These are phyloP conservation scores for Leptatherina wallacei DNA, from an alignment of 2,797 vertebrate genomes.

Conservation along the genomic window DNA sequence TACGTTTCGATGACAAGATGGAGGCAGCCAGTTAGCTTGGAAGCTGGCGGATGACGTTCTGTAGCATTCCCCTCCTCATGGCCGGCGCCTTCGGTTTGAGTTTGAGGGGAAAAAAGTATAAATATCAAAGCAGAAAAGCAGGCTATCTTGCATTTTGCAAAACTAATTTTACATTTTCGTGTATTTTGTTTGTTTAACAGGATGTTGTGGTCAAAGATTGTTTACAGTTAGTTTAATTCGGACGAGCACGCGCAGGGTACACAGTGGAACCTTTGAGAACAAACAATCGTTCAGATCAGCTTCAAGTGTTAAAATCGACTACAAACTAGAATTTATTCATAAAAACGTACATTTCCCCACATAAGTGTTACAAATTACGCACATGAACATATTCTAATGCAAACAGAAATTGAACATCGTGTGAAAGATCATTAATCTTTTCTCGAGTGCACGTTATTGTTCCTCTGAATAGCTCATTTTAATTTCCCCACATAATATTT, in stretches of 20 bases:
- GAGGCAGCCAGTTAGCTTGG: constrained; percentile 83
- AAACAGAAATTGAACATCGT: background rate
- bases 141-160: accelerated
- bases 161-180: accelerated
- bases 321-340: background rate
- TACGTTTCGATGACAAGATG: constrained; percentile 83
- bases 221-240: constrained; percentile 40
- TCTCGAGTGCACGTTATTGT: background rate
- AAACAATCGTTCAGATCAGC: constrained; percentile 46
- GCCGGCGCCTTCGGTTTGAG: constrained; percentile 52
- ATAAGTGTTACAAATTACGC: background rate
- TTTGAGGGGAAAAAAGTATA: constrained; percentile 14
- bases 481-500: background rate
- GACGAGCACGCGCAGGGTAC: constrained; percentile 47
- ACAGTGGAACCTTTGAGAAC: constrained; percentile 38
- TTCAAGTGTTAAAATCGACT: constrained; percentile 6
- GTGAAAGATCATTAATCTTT: background rate
- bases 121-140: background rate
- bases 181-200: accelerated
- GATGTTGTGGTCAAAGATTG: constrained; percentile 2
- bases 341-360: accelerated
- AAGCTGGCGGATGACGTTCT: constrained; percentile 76
- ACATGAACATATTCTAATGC: background rate
- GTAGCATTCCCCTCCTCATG: constrained; percentile 63
- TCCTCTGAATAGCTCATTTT: background rate